Base-by-base conservation (phyloP, 1,140 invertebrate genomes). In the Papilio xuthus region DNA sequence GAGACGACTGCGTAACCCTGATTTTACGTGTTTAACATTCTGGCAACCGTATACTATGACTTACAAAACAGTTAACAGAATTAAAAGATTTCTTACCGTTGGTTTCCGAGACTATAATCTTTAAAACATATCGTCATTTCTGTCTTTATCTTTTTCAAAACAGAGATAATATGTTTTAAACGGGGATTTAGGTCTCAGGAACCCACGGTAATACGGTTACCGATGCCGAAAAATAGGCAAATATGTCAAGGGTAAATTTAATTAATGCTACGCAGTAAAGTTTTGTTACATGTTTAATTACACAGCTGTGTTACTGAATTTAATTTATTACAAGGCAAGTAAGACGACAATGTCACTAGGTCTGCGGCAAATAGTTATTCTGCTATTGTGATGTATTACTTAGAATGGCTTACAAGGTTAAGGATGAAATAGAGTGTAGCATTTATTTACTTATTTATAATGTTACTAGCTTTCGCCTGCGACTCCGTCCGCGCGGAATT, bases 311-410 rank as follows among this genome's bases (percentile, higher is more conserved):
- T 50, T 73, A 8, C 41, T 73, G 20, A 50, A 73, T 73, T 73
- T 73, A 73, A 73, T 73, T 73, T 73, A 73, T 47, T 15, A 73
- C 41, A 44, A 73, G 42, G 71, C 71, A 73, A 47, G 71, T 73
- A 47, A 44, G 71, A 26, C 71, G 71, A 73, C 71, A 73, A 73
- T 72, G 70, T 44, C 70, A 72, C 41, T 47, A 47, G 70, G 70
- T 72, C 71, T 47, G 41, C 47, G 71, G 37, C 42, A 50, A 23
- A 44, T 47, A 73, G 50, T 73, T 73, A 73, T 73, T 50, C 71
- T 15, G 26, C 47, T 26, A 42, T 73, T 73, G 44, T 44, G n/a
- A 73, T 6, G 12, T 67, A 50, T 26, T 73, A 26, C 44, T 44
- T 73, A 71, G 69, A 42, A 28, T 44, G 70, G 4, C 37, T 37